Evolutionary conservation across 2,113 vertebrate species (phyloP).

Genomic region (Aspiorhynchus laticeps): DNA sequence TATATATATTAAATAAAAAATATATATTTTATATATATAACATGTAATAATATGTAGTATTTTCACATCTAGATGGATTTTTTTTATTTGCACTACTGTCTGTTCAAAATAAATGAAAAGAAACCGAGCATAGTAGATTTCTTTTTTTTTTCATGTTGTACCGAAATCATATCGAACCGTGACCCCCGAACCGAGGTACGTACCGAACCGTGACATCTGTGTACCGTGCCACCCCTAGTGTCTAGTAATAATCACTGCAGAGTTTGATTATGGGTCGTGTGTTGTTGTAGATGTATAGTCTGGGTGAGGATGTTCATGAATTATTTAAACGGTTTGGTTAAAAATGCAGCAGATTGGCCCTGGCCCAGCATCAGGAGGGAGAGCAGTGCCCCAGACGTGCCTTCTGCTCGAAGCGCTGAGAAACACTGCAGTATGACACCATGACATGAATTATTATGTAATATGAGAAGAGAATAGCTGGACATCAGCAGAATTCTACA

Average conservation of each 20-base stretch:
- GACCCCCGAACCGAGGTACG: no score
- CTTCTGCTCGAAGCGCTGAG: background rate
- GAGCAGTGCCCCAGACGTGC: background rate
- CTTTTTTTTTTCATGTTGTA: no score
- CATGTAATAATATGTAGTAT: no score
- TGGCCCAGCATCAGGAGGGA: background rate
- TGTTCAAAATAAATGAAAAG: no score
- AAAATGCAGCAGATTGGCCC: constrained; percentile 25
- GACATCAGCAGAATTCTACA: background rate
- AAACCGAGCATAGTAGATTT: no score
- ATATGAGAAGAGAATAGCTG: background rate
- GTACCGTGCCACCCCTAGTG: no score
- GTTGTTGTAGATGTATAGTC: background rate
- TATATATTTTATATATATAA: no score
- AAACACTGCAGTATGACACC: background rate
- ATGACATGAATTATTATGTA: background rate
- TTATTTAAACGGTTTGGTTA: constrained; percentile 31
- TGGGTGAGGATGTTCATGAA: constrained; percentile 16
- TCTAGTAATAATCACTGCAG: background rate
- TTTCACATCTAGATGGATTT: no score
- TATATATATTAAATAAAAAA: no score
- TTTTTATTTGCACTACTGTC: no score
- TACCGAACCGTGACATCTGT: no score
- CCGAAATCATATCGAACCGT: no score
- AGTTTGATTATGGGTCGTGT: background rate